Evolutionary conservation across 1,140 invertebrate genomes (phyloP).

Genomic region (Bombus superbus): DNA sequence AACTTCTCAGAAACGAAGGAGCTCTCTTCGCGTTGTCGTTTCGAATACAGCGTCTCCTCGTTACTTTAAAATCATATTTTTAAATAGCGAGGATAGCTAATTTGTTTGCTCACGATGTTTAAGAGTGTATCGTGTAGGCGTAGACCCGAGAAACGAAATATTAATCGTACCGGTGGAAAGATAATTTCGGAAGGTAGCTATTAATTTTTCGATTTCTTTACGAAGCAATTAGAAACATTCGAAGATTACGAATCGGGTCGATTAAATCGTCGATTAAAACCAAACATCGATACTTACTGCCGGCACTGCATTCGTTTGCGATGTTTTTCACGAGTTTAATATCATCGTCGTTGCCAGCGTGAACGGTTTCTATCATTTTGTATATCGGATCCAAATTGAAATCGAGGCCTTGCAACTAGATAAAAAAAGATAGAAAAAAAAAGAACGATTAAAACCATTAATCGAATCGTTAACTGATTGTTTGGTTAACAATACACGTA

Average conservation of each 20-base stretch:
- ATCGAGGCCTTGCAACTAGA: background rate
- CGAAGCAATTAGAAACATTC: background rate
- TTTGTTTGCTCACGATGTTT: background rate
- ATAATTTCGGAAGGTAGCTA: background rate
- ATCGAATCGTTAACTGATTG: background rate
- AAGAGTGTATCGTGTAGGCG: no score
- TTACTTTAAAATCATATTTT: no score
- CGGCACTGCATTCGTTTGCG: background rate
- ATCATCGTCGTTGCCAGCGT: conserved; percentile 7
- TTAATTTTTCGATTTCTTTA: background rate
- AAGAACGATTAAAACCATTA: background rate
- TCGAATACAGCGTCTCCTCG: no score
- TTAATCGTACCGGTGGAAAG: no score
- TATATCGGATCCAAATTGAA: background rate
- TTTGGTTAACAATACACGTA: background rate
- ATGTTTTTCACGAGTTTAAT: background rate
- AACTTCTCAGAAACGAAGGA: no score
- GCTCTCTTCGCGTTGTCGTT: no score
- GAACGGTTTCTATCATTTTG: conserved; percentile 16
- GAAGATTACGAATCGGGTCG: background rate
- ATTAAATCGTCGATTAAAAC: no score
- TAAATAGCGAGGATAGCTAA: background rate
- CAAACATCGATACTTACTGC: conserved; percentile 1
- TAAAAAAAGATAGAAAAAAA: background rate
- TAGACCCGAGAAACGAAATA: no score